Evolutionary conservation across 2,113 vertebrate species (phyloP).

Genomic region (Tamias sibiricus): DNA sequence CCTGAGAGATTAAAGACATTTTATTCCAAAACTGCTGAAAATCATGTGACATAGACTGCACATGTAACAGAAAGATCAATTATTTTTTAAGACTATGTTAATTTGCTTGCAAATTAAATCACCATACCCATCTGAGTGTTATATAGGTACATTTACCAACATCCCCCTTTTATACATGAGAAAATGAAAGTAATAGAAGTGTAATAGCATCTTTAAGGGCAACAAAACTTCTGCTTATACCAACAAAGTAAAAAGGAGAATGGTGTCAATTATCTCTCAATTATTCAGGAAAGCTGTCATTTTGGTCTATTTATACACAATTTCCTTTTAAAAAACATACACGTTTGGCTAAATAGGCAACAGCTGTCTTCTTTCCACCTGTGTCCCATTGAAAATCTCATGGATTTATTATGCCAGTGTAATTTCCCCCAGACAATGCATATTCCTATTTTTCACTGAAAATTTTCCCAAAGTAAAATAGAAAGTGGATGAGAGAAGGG

Average conservation of each 20-base stretch:
- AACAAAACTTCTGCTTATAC: constrained; percentile 13
- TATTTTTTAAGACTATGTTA: constrained; percentile 17
- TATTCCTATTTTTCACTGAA: constrained; percentile 45
- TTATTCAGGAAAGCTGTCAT: constrained; percentile 63
- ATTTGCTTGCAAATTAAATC: not conserved
- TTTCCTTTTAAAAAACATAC: constrained; percentile 47
- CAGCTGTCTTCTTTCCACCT: constrained; percentile 71
- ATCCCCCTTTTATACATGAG: not conserved
- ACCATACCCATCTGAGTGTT: not conserved
- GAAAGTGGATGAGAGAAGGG: not conserved
- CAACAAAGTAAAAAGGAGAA: constrained; percentile 50
- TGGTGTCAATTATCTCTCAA: constrained; percentile 36
- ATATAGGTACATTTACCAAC: not conserved
- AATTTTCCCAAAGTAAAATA: constrained; percentile 54
- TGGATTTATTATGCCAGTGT: constrained; percentile 42
- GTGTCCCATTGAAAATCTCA: constrained; percentile 61
- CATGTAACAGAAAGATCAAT: not conserved
- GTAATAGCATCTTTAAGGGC: constrained; percentile 1
- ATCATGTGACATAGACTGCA: not conserved
- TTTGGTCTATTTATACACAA: constrained; percentile 66
- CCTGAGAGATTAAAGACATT: not conserved
- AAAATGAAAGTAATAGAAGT: not conserved
- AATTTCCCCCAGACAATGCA: constrained; percentile 70
- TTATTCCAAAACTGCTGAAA: not conserved
- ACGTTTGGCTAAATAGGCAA: constrained; percentile 53